A percentile compares a stretch with the other conserved stretches of the same genome.
Conservation (phyloP, 2,888 invertebrate species). For the Hemicrepidius hirtus region DNA sequence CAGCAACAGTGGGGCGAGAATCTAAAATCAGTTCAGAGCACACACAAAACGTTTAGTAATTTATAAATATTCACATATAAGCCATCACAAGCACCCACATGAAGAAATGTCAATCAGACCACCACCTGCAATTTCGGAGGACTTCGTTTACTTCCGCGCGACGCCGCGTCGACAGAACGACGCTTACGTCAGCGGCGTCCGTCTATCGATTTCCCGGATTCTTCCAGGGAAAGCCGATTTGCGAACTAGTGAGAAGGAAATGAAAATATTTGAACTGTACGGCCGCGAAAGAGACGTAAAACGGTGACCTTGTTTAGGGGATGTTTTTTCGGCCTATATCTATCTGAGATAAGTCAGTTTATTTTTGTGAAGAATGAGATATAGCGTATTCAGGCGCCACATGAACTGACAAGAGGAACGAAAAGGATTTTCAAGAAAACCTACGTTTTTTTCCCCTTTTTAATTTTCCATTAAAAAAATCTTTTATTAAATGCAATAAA, state of each 20-base stretch:
- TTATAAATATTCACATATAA: constrained; percentile 57
- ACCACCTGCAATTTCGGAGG: constrained; percentile 70
- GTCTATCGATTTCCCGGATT: constrained; percentile 70
- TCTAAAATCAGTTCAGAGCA: constrained; percentile 1
- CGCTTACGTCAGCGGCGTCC: constrained; percentile 71
- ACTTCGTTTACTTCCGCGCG: constrained; percentile 67
- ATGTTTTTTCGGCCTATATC: constrained; percentile 69
- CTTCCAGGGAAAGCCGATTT: constrained; percentile 63
- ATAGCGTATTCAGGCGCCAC: constrained; percentile 67
- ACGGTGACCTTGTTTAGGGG: constrained; percentile 67
- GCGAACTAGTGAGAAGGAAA: constrained; percentile 58
- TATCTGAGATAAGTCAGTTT: constrained; percentile 69
- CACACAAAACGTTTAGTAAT: constrained; percentile 33
- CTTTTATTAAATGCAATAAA: background rate
- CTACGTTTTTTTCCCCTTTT: constrained; percentile 2
- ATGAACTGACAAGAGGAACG: constrained; percentile 61
- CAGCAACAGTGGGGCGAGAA: constrained; percentile 14
- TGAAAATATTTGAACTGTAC: constrained; percentile 38
- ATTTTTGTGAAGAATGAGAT: constrained; percentile 69
- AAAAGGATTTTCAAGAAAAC: constrained; percentile 34
- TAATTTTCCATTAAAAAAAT: background rate
- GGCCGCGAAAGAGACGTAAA: constrained; percentile 56
- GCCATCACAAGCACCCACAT: constrained; percentile 66
- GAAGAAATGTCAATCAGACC: constrained; percentile 71
- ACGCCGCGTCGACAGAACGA: constrained; percentile 67